These are phyloP conservation scores for Streblospio benedicti DNA, from an alignment of 1,140 invertebrate genomes.

Conservation along the genomic window DNA sequence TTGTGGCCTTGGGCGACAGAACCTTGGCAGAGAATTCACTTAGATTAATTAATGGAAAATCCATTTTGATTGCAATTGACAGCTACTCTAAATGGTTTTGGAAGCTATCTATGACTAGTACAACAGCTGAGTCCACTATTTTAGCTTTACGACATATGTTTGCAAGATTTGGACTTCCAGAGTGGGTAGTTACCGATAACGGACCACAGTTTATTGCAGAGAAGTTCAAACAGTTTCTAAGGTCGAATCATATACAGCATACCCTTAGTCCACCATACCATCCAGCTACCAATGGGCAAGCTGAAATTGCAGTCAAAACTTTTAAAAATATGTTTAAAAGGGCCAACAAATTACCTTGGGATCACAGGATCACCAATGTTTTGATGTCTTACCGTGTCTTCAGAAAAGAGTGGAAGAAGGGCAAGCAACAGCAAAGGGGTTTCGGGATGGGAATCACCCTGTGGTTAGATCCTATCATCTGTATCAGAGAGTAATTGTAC, in stretches of 20 bases:
- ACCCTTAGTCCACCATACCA: slow-evolving; percentile 39
- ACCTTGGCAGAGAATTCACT: too few species aligned
- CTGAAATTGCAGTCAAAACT: slow-evolving; percentile 30
- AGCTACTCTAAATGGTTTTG: slow-evolving; percentile 6
- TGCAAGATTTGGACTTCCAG: slow-evolving; percentile 37
- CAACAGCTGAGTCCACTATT: slow-evolving; percentile 18
- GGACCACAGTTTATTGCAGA: slow-evolving; percentile 40
- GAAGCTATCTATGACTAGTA: neutral
- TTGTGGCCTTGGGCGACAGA: too few species aligned
- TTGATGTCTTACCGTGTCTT: too few species aligned
- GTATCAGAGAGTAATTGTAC: too few species aligned
- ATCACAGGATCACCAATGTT: too few species aligned
- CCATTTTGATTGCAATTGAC: slow-evolving; percentile 10
- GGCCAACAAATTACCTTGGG: too few species aligned
- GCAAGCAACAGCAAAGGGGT: too few species aligned
- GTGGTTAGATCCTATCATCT: too few species aligned
- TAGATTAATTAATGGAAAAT: too few species aligned
- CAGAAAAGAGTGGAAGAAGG: too few species aligned
- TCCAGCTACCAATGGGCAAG: slow-evolving; percentile 45
- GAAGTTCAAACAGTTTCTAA: slow-evolving; percentile 41
- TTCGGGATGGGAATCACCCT: too few species aligned
- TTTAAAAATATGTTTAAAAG: too few species aligned
- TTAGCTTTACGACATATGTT: slow-evolving; percentile 30
- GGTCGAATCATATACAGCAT: slow-evolving; percentile 37
- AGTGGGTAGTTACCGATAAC: slow-evolving; percentile 43